These are phyloP conservation scores for Palloptera scutellata DNA, from an alignment of 2,888 invertebrate genomes.

Conservation along the genomic window DNA sequence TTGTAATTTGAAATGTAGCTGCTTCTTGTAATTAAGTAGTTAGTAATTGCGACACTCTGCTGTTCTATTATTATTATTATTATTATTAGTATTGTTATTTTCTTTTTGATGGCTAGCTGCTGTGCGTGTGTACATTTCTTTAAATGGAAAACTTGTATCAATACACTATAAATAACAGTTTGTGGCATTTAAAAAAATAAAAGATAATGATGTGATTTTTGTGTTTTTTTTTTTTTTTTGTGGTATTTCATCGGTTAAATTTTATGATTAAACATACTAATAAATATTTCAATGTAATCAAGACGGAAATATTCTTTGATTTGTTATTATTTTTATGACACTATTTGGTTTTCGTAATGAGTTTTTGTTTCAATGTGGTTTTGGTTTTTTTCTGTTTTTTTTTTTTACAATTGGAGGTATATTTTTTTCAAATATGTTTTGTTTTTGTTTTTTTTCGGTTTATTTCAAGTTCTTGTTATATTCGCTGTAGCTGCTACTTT, in stretches of 20 bases:
- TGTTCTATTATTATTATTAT: neutral
- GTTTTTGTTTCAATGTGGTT: constrained; percentile 13
- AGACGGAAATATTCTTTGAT: constrained; percentile 39
- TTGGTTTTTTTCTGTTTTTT: constrained; percentile 16
- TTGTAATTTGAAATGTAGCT: neutral
- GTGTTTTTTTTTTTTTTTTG: neutral
- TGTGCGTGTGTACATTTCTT: constrained; percentile 29
- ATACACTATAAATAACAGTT: constrained; percentile 25
- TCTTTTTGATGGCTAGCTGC: neutral
- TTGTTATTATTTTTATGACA: constrained; percentile 16
- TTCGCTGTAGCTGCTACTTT: constrained; percentile 38
- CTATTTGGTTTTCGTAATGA: constrained; percentile 26
- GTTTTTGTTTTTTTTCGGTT: constrained; percentile 16
- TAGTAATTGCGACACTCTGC: no score
- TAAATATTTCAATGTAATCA: constrained; percentile 36
- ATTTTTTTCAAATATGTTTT: constrained; percentile 15
- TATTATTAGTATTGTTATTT: neutral
- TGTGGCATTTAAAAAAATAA: constrained; percentile 4
- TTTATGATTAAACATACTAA: neutral
- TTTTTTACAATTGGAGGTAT: constrained; percentile 16
- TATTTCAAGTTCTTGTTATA: constrained; percentile 28
- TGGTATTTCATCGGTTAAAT: neutral
- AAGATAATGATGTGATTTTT: constrained; percentile 4
- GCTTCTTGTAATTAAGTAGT: constrained; percentile 3
- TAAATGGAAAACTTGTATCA: constrained; percentile 47